A percentile compares a stretch with the other conserved stretches of the same genome.
phyloP scores from a whole-genome alignment of 2,888 invertebrate species.

The Lithophane leautieri region DNA sequence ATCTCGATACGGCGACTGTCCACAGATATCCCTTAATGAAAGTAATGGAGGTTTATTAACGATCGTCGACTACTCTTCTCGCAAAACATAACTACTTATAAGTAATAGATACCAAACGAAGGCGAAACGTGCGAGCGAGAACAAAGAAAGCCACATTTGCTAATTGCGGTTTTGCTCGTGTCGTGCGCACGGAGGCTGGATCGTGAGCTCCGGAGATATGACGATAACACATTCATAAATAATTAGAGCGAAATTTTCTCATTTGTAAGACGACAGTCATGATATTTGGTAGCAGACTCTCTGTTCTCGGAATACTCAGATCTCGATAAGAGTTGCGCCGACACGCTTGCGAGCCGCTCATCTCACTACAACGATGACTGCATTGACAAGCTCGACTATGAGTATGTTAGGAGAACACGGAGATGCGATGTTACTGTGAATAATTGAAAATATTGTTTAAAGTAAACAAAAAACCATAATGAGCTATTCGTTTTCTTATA shows the following conservation, averaged over 20 bases:
- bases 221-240: constrained; percentile 91
- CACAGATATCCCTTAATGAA: constrained; percentile 89
- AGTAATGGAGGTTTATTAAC: constrained; percentile 90
- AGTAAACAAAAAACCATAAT: constrained; percentile 4
- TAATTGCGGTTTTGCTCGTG: constrained; percentile 90
- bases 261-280: constrained; percentile 90
- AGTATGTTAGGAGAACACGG: constrained; percentile 19
- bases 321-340: constrained; percentile 86
- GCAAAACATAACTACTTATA: constrained; percentile 80
- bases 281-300: constrained; percentile 89
- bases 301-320: constrained; percentile 87
- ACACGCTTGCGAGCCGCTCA: constrained; percentile 86
- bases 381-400: constrained; percentile 65
- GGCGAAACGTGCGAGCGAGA: constrained; percentile 88
- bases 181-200: constrained; percentile 89
- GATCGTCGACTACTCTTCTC: constrained; percentile 84
- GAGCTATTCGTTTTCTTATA: constrained; percentile 51
- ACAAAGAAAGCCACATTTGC: constrained; percentile 91
- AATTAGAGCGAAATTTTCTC: constrained; percentile 91
- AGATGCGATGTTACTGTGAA: not conserved
- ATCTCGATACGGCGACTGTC: constrained; percentile 88
- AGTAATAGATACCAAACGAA: constrained; percentile 85
- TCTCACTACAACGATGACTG: constrained; percentile 78
- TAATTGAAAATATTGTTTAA: not conserved
- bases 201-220: constrained; percentile 90